These are phyloP conservation scores for Pristionchus arcanus DNA, from an alignment of 2,888 invertebrate species.

Conservation along the genomic window DNA sequence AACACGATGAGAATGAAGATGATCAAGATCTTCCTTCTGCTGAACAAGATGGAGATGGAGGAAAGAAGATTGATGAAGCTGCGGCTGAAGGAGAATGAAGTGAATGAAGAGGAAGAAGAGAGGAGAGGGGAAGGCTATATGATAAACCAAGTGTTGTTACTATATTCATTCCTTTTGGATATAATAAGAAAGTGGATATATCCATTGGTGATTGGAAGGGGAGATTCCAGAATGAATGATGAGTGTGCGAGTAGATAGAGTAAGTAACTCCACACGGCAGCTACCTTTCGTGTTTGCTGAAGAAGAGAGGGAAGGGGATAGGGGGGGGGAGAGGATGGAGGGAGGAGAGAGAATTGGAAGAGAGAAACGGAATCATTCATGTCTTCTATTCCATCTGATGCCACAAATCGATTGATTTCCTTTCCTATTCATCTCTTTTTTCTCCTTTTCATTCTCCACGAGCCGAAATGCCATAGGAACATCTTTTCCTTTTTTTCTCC, in stretches of 20 bases:
- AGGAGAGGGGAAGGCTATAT: neutral
- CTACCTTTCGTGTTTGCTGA: conserved; percentile 50
- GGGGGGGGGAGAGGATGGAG: neutral
- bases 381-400: conserved; percentile 28
- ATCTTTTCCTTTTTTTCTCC: neutral
- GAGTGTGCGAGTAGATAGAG: neutral
- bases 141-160: neutral
- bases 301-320: neutral
- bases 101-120: neutral
- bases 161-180: neutral
- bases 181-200: neutral
- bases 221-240: neutral
- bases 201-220: neutral
- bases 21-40: conserved; percentile 50
- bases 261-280: conserved; percentile 52
- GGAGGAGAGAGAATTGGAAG: conserved; percentile 24
- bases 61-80: neutral
- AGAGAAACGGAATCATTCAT: conserved; percentile 44
- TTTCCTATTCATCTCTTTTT: conserved; percentile 20
- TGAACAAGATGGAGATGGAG: conserved; percentile 6
- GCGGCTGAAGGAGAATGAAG: neutral
- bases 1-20: conserved; percentile 50
- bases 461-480: neutral
- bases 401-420: conserved; percentile 46
- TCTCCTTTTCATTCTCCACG: neutral